phyloP scores from a whole-genome alignment of 2,113 vertebrate genomes.

The Xenus cinereus region DNA sequence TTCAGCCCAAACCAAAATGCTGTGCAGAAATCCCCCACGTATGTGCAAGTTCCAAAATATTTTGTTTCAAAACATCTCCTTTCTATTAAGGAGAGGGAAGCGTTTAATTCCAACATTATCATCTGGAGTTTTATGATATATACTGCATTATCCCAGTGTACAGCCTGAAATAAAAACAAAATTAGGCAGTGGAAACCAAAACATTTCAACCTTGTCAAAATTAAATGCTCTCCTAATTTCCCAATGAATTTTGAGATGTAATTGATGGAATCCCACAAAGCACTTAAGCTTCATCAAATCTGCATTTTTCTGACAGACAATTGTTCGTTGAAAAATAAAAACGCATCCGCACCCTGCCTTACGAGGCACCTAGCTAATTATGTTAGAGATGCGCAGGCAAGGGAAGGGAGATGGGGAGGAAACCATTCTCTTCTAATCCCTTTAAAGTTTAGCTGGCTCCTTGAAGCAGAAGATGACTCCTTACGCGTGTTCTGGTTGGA shows the following conservation, averaged over 20 bases:
- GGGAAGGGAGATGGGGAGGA: not conserved
- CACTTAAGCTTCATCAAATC: constrained; percentile 56
- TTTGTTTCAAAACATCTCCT: not conserved
- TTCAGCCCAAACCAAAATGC: not conserved
- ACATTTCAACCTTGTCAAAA: constrained; percentile 55
- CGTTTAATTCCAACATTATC: not conserved
- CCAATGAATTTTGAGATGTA: constrained; percentile 41
- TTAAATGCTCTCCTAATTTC: constrained; percentile 53
- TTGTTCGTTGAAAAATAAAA: constrained; percentile 53
- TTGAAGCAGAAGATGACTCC: constrained; percentile 13
- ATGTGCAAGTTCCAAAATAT: not conserved
- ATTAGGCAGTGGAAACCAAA: constrained; percentile 35
- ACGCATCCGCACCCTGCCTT: not conserved
- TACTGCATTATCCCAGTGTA: not conserved
- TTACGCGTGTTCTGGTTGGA: not conserved
- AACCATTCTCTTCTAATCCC: not conserved
- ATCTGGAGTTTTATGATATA: not conserved
- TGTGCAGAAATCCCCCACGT: not conserved
- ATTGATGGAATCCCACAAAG: constrained; percentile 46
- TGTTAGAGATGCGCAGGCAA: not conserved
- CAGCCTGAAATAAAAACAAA: constrained; percentile 40
- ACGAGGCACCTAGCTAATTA: constrained; percentile 32
- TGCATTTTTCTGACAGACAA: constrained; percentile 35
- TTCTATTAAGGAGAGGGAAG: not conserved
- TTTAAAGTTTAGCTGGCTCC: not conserved